Base-by-base conservation (phyloP, 1,140 invertebrate genomes). In the Holotrichia oblita region DNA sequence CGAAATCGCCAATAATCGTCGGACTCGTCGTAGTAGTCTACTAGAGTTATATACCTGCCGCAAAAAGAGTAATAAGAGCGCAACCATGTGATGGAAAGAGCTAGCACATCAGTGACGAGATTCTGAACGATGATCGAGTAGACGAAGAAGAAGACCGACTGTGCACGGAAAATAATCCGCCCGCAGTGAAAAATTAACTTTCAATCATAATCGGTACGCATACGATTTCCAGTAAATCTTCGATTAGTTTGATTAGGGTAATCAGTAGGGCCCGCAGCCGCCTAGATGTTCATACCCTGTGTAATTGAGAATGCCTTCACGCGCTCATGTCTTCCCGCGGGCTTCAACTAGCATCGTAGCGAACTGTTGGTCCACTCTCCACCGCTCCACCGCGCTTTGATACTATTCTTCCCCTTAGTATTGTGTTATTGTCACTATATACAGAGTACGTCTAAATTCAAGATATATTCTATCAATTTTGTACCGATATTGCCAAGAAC, bases 221-320 rank as follows among this genome's bases (percentile, higher is more conserved):
- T 81, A 79, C 81, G 61, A 79, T 81, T 82, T 82, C 80, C 79
- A 78, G 81, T 82, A 82, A 80, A 82, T 82, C 81, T 82, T 81
- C 81, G 81, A 82, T 82, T 82, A 82, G 80, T 76, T 80, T 82
- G 81, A 82, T 82, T 82, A 81, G 81, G 79, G 81, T 82, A 82
- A 82, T 82, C 80, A 80, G 79, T 73, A 79, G 42, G 69, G 79
- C 81, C 79, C 79, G 77, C 75, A 75, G 80, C 78, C 80, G 77
- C 72, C 76, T 75, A 75, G 55, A 79, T 79, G 79, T 78, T 77
- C 78, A 79, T 77, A 72, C 74, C 59, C 78, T 40, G 44, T 79
- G 78, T 79, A 79, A 79, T 79, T 79, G 78, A 76, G 55, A 69
- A 80, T 80, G 59, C 80, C 80, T 80, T 80, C 80, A 81, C 80